These are phyloP conservation scores for Drosophila nikananu DNA, from an alignment of 1,140 invertebrate species.

Conservation along the genomic window DNA sequence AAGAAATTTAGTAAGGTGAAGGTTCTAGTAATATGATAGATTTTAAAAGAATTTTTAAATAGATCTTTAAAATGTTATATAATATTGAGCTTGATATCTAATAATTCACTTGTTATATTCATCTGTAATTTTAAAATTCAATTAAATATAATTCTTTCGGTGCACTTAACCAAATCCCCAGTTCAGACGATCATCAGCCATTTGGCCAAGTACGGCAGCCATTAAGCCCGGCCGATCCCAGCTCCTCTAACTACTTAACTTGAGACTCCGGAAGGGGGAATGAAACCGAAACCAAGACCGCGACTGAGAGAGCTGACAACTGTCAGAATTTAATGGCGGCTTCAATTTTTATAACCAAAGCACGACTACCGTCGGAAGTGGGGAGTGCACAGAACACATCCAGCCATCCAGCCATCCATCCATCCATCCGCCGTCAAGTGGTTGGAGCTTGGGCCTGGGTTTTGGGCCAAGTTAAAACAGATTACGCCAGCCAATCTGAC, in stretches of 20 bases:
- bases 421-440: slow-evolving; percentile 57
- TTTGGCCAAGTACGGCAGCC: slow-evolving; percentile 45
- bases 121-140: background rate
- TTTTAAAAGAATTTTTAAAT: background rate
- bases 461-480: slow-evolving; percentile 56
- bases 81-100: background rate
- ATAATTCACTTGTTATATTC: background rate
- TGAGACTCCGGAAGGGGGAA: slow-evolving; percentile 3
- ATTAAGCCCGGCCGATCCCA: slow-evolving; percentile 15
- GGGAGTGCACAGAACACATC: slow-evolving; percentile 6
- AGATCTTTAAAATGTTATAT: background rate
- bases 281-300: slow-evolving; percentile 31
- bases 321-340: slow-evolving; percentile 84
- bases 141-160: background rate
- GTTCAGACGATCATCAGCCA: slow-evolving; percentile 47
- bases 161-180: slow-evolving; percentile 48
- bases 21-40: rapidly evolving
- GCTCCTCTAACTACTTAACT: slow-evolving; percentile 56
- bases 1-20: background rate
- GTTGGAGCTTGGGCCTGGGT: slow-evolving; percentile 17
- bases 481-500: slow-evolving; percentile 76
- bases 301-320: slow-evolving; percentile 66
- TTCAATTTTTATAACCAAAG: slow-evolving; percentile 84
- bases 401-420: slow-evolving; percentile 12
- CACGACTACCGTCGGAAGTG: slow-evolving; percentile 76